A percentile compares a stretch with the other conserved stretches of the same genome.
These are phyloP conservation scores for Cistogaster globosa DNA, from an alignment of 2,888 invertebrate genomes.

Conservation along the genomic window DNA sequence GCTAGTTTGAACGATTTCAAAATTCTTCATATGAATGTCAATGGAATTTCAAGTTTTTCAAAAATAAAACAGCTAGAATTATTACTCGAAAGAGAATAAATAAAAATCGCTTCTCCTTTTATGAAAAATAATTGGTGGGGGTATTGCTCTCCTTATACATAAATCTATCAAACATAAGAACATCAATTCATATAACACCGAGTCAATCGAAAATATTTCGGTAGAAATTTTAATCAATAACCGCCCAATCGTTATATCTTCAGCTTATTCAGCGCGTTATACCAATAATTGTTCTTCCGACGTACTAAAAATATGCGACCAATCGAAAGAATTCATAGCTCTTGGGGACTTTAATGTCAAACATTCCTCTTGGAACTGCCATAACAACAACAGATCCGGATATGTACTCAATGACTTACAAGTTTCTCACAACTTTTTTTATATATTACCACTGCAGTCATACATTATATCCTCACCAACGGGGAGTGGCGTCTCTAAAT, in stretches of 20 bases:
- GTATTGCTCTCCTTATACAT: constrained; percentile 11
- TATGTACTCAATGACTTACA: no score
- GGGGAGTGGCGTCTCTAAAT: no score
- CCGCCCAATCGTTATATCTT: constrained; percentile 7
- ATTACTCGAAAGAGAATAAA: constrained; percentile 6
- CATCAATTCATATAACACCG: background rate
- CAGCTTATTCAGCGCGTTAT: background rate
- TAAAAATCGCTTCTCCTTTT: background rate
- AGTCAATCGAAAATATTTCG: constrained; percentile 36
- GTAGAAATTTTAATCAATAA: constrained; percentile 26
- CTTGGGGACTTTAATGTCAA: constrained; percentile 21
- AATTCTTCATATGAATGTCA: constrained; percentile 19
- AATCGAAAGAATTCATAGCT: constrained; percentile 13
- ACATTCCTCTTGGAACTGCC: constrained; percentile 23
- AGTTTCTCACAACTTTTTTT: no score
- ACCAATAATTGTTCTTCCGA: constrained; percentile 17
- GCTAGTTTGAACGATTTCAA: constrained; percentile 8
- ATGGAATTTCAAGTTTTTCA: constrained; percentile 6
- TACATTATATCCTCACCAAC: no score
- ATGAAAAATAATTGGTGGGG: background rate
- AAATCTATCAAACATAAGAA: constrained; percentile 12
- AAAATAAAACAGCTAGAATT: constrained; percentile 7
- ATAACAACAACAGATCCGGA: background rate
- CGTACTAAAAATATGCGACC: background rate
- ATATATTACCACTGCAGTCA: no score